Evolutionary conservation across 2,888 invertebrate genomes (phyloP), one percentile per base, ranked within the genome.

Genomic region (Willowsia nigromaculata): DNA sequence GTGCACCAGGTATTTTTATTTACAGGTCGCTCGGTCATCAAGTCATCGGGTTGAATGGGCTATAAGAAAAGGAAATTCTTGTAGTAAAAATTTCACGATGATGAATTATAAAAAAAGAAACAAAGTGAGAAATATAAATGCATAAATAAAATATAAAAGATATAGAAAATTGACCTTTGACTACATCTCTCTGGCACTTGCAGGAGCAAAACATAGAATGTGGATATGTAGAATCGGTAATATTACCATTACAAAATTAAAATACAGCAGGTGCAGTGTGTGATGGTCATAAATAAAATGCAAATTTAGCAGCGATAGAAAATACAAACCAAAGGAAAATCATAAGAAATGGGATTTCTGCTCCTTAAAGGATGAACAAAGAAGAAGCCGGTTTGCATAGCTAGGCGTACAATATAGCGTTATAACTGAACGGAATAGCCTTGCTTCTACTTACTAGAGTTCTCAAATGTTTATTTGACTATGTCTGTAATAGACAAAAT

Each of bases 21-120:
- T 78, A 56, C 80, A 86, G 86, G 87, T 87, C 87, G 87, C 68
- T 80, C 87, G 87, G 87, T 87, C 87, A 87, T 43, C 33, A 30
- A 87, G 87, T 87, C 87, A 76, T 82, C 81, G 71, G 56, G 74
- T 76, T 76, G 18, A 65, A 33, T 3, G n/a, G 6, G 33, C 30
- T 59, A 11, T 9, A 30, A n/a, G 22, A 80, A 56, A 33, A 37
- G 3, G 1, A 43, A 37, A 40, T 25, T 25, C 15, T 13, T 25
- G 11, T 74, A 33, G 15, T 7, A 43, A 65, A 68, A n/a, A 22
- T 68, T n/a, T 22, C 7, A 74, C 4, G 71, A 43, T 43, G 40
- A 74, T 74, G 43, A 43, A 74, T 43, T 22, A 43, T 25, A 4
- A 18, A 62, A 62, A 65, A 37, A 37, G 6, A 13, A 59, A 59